A percentile compares a stretch with the other conserved stretches of the same genome.
Conservation (phyloP, 2,113 vertebrate genomes). For the Oryzias melastigma region DNA sequence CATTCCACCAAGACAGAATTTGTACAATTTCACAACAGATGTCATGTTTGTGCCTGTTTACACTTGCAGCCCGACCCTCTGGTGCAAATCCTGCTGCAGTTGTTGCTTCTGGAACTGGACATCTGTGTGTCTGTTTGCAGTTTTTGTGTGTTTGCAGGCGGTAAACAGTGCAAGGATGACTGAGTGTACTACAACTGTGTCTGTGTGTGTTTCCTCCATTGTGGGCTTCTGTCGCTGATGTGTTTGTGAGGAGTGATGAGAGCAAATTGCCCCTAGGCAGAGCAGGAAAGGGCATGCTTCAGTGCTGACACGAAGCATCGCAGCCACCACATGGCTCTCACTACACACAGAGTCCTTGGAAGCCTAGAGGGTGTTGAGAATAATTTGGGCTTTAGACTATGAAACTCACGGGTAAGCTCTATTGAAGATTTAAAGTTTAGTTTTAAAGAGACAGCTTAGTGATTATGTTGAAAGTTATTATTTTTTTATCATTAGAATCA, state of each 20-base stretch:
- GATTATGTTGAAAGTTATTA: neutral
- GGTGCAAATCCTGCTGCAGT: neutral
- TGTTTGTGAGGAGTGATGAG: constrained; percentile 29
- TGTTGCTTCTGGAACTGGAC: constrained; percentile 11
- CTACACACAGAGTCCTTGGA: constrained; percentile 11
- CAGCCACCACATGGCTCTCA: constrained; percentile 10
- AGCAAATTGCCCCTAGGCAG: constrained; percentile 16
- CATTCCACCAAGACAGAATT: neutral
- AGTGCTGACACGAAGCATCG: constrained; percentile 27
- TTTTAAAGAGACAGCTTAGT: neutral
- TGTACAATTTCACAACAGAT: constrained; percentile 4
- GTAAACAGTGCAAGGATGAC: neutral
- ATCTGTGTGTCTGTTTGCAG: neutral
- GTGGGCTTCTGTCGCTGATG: constrained; percentile 10
- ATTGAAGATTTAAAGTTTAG: constrained; percentile 10
- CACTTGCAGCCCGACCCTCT: constrained; percentile 1
- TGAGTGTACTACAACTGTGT: constrained; percentile 1
- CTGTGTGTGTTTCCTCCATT: constrained; percentile 20
- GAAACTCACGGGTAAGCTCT: neutral
- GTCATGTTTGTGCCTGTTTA: constrained; percentile 1
- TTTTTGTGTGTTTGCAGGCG: constrained; percentile 5
- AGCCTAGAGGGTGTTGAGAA: constrained; percentile 27
- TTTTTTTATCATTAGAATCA: neutral
- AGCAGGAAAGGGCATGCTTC: constrained; percentile 34
- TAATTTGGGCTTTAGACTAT: constrained; percentile 18